Evolutionary conservation across 2,113 vertebrate species (phyloP).

Genomic region (Thermophis baileyi): DNA sequence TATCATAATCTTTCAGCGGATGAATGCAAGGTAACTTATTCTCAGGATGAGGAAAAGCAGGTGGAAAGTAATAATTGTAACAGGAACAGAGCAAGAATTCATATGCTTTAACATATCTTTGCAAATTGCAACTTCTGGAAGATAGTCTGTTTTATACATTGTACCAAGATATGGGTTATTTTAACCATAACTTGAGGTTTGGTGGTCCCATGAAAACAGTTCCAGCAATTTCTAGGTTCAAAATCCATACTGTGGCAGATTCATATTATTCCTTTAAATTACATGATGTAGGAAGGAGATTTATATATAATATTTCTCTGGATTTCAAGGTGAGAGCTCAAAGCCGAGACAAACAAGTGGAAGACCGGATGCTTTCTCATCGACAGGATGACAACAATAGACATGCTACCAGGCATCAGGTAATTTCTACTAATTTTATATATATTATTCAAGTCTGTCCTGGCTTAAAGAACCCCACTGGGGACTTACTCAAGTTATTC

Average conservation of each 20-base stretch:
- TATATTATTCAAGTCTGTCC: neutral
- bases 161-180: neutral
- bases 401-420: slow-evolving; percentile 96
- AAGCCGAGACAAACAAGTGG: slow-evolving; percentile 95
- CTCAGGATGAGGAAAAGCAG: neutral
- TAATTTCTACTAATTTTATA: slow-evolving; percentile 28
- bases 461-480: too few relatives aligned
- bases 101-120: neutral
- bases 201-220: neutral
- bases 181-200: neutral
- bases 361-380: slow-evolving; percentile 87
- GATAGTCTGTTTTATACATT: neutral
- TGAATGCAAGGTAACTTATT: slow-evolving; percentile 87
- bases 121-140: neutral
- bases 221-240: neutral
- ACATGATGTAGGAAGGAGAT: fast-evolving
- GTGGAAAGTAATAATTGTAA: neutral
- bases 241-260: neutral
- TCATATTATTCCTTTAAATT: neutral
- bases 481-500: neutral
- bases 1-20: slow-evolving; percentile 98
- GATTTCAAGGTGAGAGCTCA: slow-evolving; percentile 89
- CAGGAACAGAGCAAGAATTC: neutral
- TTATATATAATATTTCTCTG: slow-evolving; percentile 44
- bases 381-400: slow-evolving; percentile 91